These are phyloP conservation scores for Cranoglanis bouderius DNA, from an alignment of 2,113 vertebrate species.

Conservation along the genomic window DNA sequence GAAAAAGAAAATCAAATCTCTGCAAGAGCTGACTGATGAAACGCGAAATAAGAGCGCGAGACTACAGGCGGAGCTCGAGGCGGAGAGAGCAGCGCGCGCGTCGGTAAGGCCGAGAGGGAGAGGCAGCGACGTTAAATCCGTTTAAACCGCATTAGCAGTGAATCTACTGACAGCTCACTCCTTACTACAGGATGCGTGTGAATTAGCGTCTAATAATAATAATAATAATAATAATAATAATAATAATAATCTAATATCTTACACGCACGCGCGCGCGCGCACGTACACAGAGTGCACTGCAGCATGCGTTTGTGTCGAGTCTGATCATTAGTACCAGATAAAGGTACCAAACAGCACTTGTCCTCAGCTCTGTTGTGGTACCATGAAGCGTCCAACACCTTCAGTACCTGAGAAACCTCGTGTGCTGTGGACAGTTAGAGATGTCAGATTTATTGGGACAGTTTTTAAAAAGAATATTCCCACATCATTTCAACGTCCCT, in stretches of 20 bases:
- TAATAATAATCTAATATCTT: background rate
- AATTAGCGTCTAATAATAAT: background rate
- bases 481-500: no score
- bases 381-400: no score
- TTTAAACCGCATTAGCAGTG: conserved; percentile 59
- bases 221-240: background rate
- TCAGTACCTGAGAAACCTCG: no score
- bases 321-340: background rate
- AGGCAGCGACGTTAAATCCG: conserved; percentile 70
- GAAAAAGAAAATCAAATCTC: conserved; percentile 87
- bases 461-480: no score
- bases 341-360: no score
- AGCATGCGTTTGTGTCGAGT: background rate
- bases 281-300: background rate
- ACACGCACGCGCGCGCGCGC: background rate
- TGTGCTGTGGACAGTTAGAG: background rate
- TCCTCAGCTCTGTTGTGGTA: no score
- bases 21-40: conserved; percentile 87
- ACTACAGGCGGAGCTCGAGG: conserved; percentile 85
- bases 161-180: background rate
- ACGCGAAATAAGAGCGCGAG: conserved; percentile 83
- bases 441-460: background rate
- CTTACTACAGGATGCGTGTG: background rate
- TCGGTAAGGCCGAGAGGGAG: conserved; percentile 84
- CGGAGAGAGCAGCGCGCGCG: conserved; percentile 83